Evolutionary conservation across 2,113 vertebrate species (phyloP).

Genomic region (Opisthocomus hoazin): DNA sequence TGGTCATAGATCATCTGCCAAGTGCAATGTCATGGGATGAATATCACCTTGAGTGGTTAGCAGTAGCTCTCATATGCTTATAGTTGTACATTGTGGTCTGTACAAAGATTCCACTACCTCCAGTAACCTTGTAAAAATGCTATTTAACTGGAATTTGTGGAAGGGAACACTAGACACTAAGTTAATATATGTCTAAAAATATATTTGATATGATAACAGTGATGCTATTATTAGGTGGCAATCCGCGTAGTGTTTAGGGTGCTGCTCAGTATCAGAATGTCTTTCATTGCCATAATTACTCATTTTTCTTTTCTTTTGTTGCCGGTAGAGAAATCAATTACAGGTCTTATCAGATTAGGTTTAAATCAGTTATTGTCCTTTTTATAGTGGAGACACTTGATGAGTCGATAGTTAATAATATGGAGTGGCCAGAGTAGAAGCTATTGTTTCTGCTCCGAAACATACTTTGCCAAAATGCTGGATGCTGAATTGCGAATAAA

Average conservation of each 20-base stretch:
- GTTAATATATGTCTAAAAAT: neutral
- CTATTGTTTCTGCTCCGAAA: neutral
- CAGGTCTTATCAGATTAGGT: neutral
- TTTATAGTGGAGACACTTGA: neutral
- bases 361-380: neutral
- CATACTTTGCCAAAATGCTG: neutral
- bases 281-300: neutral
- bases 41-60: neutral
- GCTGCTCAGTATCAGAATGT: neutral
- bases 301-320: neutral
- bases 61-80: neutral
- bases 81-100: neutral
- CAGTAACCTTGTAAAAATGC: neutral
- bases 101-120: neutral
- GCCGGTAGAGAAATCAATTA: neutral
- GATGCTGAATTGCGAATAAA: neutral
- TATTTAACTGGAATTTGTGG: neutral
- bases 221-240: neutral
- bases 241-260: neutral
- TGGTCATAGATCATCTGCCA: slow-evolving; percentile 26
- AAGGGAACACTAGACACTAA: neutral
- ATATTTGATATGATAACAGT: neutral
- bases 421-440: neutral
- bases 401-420: neutral
- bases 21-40: neutral